phyloP scores from a whole-genome alignment of 2,113 vertebrate genomes.

The Tupaia tana region DNA sequence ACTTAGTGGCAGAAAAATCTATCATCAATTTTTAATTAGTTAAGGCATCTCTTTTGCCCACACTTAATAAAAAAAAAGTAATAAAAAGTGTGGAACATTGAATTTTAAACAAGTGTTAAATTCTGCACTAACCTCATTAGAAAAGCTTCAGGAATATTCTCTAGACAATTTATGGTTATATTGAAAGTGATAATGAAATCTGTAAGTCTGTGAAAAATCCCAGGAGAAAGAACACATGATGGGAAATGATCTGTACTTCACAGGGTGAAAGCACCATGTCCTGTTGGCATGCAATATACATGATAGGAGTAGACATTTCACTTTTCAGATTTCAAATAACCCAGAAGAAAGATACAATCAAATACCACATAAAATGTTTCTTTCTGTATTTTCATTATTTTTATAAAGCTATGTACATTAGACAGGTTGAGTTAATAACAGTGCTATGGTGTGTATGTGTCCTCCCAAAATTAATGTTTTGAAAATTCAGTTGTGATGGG shows the following conservation, averaged over 20 bases:
- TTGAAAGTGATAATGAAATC: slow-evolving; percentile 9
- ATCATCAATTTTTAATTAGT: slow-evolving; percentile 17
- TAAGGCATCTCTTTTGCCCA: background rate
- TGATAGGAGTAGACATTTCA: background rate
- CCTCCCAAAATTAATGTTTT: too few species aligned
- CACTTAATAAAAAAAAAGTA: background rate
- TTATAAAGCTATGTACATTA: background rate
- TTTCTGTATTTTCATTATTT: background rate
- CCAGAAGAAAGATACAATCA: background rate
- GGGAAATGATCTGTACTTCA: background rate
- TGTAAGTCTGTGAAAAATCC: background rate
- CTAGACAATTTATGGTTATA: background rate
- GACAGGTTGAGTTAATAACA: background rate
- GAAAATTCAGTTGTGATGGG: too few species aligned
- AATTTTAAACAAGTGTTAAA: background rate
- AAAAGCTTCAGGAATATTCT: background rate
- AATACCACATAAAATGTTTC: background rate
- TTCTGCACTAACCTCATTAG: background rate
- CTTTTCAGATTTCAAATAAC: background rate
- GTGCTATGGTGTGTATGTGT: too few species aligned
- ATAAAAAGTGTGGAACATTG: background rate
- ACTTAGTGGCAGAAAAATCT: background rate
- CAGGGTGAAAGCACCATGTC: background rate
- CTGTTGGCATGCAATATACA: background rate
- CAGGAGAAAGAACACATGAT: background rate